Evolutionary conservation across 2,888 invertebrate species (phyloP), one percentile per base, ranked within the genome.

Genomic region (Epistrophe eligans): DNA sequence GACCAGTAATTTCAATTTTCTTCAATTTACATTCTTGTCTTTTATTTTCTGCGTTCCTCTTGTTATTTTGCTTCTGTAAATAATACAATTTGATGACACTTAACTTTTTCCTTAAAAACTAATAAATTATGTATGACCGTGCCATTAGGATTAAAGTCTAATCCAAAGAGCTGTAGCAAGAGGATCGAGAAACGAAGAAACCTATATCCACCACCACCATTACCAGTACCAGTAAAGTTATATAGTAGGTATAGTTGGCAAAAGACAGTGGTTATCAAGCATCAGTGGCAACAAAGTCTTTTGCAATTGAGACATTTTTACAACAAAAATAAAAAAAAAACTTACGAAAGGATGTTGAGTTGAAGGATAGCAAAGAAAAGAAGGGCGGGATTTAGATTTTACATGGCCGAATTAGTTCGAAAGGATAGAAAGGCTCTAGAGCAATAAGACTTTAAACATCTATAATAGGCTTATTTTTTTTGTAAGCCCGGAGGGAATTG

Each of bases 91-190:
- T 87, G 87, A 83, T 83, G 79, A 83, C 79, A 87, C 82, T 87
- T 79, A 87, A 87, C 82, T 87, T 87, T 79, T 82, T 66, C 66
- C 58, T 70, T 64, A 77, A 76, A 87, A 87, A 76, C 74, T 83
- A 87, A 87, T 87, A 87, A 79, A 87, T 87, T 87, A 87, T 83
- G 87, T 87, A 87, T 83, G 83, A 87, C 87, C 66, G 66, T 76
- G 87, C 83, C 76, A 87, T 87, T 79, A 82, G 87, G 83, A 87
- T 83, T 82, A 76, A 82, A 79, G 79, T 83, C 76, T 74, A 48
- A 82, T 82, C 82, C 73, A 52, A 57, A 79, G 19, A 52, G 52
- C 35, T 15, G 3, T 24, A 24, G 52, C 24, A 66, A 72, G 73
- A 58, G 79, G 71, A 82, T 79, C 79, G 66, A 52, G 73, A 64